phyloP scores from a whole-genome alignment of 2,797 vertebrate species.

The Aldrovandia affinis region DNA sequence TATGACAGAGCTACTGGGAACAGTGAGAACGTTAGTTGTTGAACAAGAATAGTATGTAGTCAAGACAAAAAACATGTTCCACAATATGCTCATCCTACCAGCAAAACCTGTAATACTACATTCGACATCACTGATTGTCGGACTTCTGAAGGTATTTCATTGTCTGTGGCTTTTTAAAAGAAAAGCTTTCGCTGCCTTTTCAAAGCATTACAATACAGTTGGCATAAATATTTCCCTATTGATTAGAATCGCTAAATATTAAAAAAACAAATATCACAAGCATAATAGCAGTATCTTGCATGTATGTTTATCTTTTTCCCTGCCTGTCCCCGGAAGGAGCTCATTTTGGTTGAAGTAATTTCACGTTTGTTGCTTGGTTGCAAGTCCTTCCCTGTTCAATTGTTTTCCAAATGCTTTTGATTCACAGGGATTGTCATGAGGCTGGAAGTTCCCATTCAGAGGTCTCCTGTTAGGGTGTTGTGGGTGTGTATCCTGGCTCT shows the following conservation, averaged over 20 bases:
- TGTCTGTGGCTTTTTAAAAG: not conserved
- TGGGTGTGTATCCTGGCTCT: constrained; percentile 59
- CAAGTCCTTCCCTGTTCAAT: not conserved
- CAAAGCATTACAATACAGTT: not conserved
- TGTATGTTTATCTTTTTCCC: not conserved
- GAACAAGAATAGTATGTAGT: not conserved
- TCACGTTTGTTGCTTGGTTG: not conserved
- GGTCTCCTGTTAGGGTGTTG: constrained; percentile 57
- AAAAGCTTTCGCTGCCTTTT: not conserved
- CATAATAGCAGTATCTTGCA: not conserved
- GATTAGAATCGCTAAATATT: not conserved
- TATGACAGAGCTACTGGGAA: not conserved
- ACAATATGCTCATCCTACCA: not conserved
- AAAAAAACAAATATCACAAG: not conserved
- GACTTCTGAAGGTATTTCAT: not conserved
- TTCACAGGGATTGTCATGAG: constrained; percentile 59
- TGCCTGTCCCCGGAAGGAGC: not conserved
- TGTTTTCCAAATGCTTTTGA: constrained; percentile 37
- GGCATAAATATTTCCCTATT: not conserved
- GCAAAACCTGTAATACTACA: constrained; percentile 13
- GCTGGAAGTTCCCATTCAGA: constrained; percentile 45
- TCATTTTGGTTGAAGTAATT: not conserved
- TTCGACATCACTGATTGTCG: not conserved
- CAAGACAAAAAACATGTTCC: not conserved
- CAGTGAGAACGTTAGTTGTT: not conserved